A percentile compares a stretch with the other conserved stretches of the same genome.
These are phyloP conservation scores for Drosophila kuntzei DNA, from an alignment of 2,888 invertebrate genomes.

Conservation along the genomic window DNA sequence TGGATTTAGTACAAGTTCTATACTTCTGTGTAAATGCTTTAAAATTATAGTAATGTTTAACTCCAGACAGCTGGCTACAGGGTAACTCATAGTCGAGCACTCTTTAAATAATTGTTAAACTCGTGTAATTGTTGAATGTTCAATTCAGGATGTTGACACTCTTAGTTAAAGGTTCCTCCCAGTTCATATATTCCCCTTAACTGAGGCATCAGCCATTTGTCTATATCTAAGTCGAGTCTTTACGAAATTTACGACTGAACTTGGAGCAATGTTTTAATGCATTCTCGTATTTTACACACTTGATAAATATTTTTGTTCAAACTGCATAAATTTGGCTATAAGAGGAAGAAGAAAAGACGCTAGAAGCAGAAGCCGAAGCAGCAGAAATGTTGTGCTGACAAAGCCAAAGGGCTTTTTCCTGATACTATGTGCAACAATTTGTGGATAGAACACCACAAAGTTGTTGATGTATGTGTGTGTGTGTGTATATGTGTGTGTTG, in stretches of 20 bases:
- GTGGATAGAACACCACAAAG: conserved; percentile 43
- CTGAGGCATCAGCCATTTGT: conserved; percentile 25
- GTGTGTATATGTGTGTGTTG: conserved; percentile 38
- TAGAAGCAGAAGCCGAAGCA: background rate
- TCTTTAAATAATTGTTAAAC: background rate
- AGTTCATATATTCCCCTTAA: background rate
- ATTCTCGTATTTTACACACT: conserved; percentile 32
- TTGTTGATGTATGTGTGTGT: conserved; percentile 24
- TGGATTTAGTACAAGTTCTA: too few species aligned
- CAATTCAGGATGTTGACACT: conserved; percentile 11
- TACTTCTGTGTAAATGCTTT: too few species aligned
- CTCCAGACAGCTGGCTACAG: background rate
- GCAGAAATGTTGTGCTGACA: conserved; percentile 38
- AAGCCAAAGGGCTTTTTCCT: conserved; percentile 46
- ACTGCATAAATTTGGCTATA: conserved; percentile 46
- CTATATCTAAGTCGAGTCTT: conserved; percentile 21
- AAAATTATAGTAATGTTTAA: too few species aligned
- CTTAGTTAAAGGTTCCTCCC: background rate
- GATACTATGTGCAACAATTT: conserved; percentile 60
- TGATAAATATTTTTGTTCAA: conserved; percentile 36
- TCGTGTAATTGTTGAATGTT: conserved; percentile 1
- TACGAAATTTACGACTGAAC: conserved; percentile 30
- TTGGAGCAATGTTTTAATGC: conserved; percentile 18
- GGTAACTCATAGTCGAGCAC: background rate
- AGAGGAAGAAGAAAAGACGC: background rate